These are phyloP conservation scores for Fregata magnificens DNA, from an alignment of 2,113 vertebrate species.

Conservation along the genomic window DNA sequence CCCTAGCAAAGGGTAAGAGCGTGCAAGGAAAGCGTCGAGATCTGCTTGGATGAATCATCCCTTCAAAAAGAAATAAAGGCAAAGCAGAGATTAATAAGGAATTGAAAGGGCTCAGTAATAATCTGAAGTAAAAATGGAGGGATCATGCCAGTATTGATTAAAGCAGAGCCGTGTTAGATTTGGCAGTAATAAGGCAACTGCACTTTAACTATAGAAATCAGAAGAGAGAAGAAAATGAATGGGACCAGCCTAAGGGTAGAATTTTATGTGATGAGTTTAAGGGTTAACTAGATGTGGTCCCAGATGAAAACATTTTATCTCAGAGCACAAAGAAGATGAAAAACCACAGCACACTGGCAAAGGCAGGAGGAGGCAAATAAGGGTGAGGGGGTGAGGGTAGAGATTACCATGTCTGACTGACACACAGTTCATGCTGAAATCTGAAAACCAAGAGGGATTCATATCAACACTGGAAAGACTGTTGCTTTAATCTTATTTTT, in stretches of 20 bases:
- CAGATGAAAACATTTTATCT: not conserved
- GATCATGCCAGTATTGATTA: not conserved
- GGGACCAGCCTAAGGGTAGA: not conserved
- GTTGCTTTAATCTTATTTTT: not conserved
- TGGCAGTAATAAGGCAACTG: not conserved
- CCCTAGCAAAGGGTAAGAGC: not conserved
- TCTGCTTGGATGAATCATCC: not conserved
- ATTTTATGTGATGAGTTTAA: not conserved
- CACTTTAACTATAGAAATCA: not conserved
- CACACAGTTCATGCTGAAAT: not conserved
- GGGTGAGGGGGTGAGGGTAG: not conserved
- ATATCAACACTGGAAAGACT: not conserved
- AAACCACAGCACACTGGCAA: not conserved
- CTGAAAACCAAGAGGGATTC: not conserved
- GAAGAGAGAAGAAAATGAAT: not conserved
- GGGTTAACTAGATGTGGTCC: not conserved
- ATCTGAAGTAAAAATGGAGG: not conserved
- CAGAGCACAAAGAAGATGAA: not conserved
- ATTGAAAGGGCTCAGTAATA: not conserved
- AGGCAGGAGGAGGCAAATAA: not conserved
- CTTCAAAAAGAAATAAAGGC: not conserved
- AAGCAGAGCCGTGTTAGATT: rapidly evolving
- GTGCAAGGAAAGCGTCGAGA: not conserved
- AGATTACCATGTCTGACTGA: not conserved
- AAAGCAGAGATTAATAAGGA: not conserved